A percentile compares a stretch with the other conserved stretches of the same genome.
Conservation (phyloP, 2,797 vertebrate species). For the Acanthis flammea region DNA sequence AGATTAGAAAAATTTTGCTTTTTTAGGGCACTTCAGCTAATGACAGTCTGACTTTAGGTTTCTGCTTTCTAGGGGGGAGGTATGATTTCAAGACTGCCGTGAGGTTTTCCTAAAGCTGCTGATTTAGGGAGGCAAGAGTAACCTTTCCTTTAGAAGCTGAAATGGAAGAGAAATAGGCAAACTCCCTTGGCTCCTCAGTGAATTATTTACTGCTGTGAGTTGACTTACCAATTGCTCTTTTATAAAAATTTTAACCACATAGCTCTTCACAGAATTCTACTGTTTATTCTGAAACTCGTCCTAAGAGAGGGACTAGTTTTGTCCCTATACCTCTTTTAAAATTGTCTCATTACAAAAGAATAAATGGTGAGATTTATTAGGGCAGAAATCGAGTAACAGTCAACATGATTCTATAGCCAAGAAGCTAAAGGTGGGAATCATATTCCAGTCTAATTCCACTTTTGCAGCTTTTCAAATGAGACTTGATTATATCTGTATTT, state of each 20-base stretch:
- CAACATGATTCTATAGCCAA: neutral
- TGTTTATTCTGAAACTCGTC: neutral
- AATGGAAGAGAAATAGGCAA: neutral
- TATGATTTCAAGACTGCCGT: neutral
- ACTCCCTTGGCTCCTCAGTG: neutral
- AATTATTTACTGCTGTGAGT: neutral
- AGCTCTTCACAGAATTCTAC: neutral
- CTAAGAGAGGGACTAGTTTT: neutral
- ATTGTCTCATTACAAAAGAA: neutral
- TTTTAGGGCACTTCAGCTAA: neutral
- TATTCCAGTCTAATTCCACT: neutral
- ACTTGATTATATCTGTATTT: neutral
- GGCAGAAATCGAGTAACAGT: neutral
- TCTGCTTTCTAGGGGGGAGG: neutral
- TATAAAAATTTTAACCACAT: neutral
- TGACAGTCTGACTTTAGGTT: neutral
- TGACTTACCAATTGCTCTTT: neutral
- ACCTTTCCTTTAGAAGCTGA: neutral
- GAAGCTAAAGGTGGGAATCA: neutral
- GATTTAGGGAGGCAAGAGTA: neutral
- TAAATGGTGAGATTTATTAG: neutral
- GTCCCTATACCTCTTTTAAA: neutral
- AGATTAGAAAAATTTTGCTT: neutral
- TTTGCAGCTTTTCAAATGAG: neutral
- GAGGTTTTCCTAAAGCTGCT: neutral